Evolutionary conservation across 2,797 vertebrate genomes (phyloP).

Genomic region (Synaphobranchus kaupii): DNA sequence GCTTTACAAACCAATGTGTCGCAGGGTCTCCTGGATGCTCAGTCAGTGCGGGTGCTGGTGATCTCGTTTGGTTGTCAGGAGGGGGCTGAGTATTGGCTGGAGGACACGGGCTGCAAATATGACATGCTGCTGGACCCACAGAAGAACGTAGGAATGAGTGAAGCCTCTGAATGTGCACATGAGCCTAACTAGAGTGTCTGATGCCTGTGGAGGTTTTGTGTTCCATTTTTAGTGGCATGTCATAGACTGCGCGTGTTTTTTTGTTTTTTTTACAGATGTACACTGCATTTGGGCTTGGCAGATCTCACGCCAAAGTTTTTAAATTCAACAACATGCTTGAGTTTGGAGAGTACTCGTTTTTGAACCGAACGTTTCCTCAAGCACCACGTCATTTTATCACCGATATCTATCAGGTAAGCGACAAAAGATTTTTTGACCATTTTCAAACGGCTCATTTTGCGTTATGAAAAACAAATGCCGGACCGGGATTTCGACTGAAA

Average conservation of each 20-base stretch:
- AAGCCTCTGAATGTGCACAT: neutral
- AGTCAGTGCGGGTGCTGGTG: constrained; percentile 66
- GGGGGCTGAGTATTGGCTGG: constrained; percentile 67
- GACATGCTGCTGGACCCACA: constrained; percentile 69
- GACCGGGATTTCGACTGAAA: neutral
- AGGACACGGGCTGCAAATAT: constrained; percentile 66
- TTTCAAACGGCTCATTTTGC: neutral
- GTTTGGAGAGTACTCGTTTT: constrained; percentile 54
- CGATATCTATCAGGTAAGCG: constrained; percentile 65
- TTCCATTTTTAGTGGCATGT: neutral
- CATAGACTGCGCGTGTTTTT: neutral
- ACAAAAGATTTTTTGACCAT: neutral
- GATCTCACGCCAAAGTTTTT: constrained; percentile 70
- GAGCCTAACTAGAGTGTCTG: neutral
- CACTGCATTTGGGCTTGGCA: constrained; percentile 65
- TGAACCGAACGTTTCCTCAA: constrained; percentile 58
- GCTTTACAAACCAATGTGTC: neutral
- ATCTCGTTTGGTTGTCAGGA: constrained; percentile 63
- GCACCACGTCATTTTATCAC: constrained; percentile 57
- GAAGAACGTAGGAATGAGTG: constrained; percentile 55
- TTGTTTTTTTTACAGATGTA: constrained; percentile 59
- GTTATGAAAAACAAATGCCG: neutral
- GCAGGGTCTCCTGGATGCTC: constrained; percentile 64
- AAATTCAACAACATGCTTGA: constrained; percentile 62
- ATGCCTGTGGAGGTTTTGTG: neutral